Base-by-base conservation (phyloP, 2,888 invertebrate species). In the Diarsia mendica region DNA sequence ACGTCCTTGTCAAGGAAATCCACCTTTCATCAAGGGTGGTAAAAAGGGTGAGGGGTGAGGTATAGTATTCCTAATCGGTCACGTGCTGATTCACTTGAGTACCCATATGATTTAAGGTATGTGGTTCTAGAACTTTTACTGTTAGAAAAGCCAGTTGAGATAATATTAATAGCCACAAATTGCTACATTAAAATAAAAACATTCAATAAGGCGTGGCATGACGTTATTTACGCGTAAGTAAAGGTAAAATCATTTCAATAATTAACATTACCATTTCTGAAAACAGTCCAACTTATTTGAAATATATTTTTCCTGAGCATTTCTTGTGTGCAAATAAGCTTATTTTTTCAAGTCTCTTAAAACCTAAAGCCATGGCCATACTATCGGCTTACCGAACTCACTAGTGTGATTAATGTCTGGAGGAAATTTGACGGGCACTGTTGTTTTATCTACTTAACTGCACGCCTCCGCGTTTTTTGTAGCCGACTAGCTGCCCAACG, bases 401-500 rank as follows among this genome's bases (percentile, higher is more conserved):
- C 95, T 93, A 93, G 94, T 93, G 89, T 96, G 96, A 96, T 96
- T 96, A 96, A 96, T 96, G 96, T 93, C 94, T 92, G 92, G 92
- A 95, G 95, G 93, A 96, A 96, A 96, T 96, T 96, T 94, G 96
- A 96, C 94, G 95, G 95, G 93, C 93, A 95, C 94, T 95, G 96
- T 96, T 95, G 95, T 96, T 95, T 95, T 94, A 95, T 94, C 93
- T 96, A 96, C 95, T 96, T 96, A 96, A 93, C 96, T 93, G 95
- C 96, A 96, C 96, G 96, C 95, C 95, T 92, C 88, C 89, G 89
- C 85, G 87, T 95, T 95, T 96, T 95, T 95, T 94, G 90, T 84
- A 71, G 13, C 44, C 44, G n/a, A 44, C 44, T 46, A 44, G 89
- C 80, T 82, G 87, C 85, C 82, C 86, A 84, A 83, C 90, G 91